These are phyloP conservation scores for Ommatoiulus sabulosus DNA, from an alignment of 2,888 invertebrate genomes.

Conservation along the genomic window DNA sequence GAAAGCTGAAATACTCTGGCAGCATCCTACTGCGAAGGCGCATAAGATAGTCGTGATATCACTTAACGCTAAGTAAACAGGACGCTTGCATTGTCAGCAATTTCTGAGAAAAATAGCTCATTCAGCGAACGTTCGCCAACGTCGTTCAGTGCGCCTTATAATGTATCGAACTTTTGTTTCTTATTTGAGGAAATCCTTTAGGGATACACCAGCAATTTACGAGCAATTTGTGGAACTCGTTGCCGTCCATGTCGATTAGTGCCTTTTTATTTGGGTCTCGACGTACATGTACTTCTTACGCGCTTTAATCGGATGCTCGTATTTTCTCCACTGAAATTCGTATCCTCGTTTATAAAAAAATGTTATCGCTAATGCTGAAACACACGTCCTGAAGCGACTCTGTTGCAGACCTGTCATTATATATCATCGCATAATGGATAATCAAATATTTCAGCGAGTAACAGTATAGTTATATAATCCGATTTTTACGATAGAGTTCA, in stretches of 20 bases:
- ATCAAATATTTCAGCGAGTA: too few relatives aligned
- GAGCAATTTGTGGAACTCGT: neutral
- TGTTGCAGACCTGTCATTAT: too few relatives aligned
- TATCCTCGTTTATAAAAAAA: too few relatives aligned
- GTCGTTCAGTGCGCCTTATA: neutral
- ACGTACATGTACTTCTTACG: too few relatives aligned
- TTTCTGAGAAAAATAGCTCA: neutral
- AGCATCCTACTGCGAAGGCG: neutral
- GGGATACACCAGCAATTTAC: neutral
- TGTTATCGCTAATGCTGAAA: too few relatives aligned
- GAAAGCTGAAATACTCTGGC: neutral
- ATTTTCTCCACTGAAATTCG: too few relatives aligned
- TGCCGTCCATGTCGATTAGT: neutral
- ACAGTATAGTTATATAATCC: too few relatives aligned
- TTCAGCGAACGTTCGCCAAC: conserved; percentile 6
- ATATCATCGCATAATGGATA: too few relatives aligned
- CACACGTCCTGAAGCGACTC: too few relatives aligned
- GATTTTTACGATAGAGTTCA: too few relatives aligned
- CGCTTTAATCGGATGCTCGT: too few relatives aligned
- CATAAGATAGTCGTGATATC: neutral
- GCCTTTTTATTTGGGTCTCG: too few relatives aligned
- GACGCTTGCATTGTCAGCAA: conserved; percentile 25
- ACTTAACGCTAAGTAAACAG: conserved; percentile 41
- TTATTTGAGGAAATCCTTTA: neutral
- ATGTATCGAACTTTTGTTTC: neutral